Evolutionary conservation across 2,888 invertebrate genomes (phyloP).

Genomic region (Opisthograptis luteolata): DNA sequence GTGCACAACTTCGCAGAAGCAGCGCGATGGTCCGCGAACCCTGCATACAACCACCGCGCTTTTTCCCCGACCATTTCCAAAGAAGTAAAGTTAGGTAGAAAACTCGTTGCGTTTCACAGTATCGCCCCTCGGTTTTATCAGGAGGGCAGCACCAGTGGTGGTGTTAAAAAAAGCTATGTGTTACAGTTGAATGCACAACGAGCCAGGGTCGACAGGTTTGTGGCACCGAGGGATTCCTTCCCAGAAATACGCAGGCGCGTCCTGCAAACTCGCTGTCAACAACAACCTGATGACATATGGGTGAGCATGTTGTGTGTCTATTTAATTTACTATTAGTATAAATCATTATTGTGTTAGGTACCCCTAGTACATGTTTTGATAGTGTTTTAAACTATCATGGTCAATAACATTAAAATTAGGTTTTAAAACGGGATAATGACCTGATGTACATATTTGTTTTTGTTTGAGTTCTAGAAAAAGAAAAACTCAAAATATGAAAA

Average conservation of each 20-base stretch:
- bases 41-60: slow-evolving; percentile 18
- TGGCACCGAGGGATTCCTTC: slow-evolving; percentile 60
- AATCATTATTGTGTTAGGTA: no score
- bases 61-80: slow-evolving; percentile 43
- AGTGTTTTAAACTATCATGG: no score
- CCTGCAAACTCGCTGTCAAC: slow-evolving; percentile 40
- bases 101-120: slow-evolving; percentile 50
- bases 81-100: slow-evolving; percentile 47
- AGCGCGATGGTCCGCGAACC: slow-evolving; percentile 48
- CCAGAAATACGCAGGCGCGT: slow-evolving; percentile 55
- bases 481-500: no score
- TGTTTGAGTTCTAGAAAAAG: no score
- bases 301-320: slow-evolving; percentile 40
- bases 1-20: slow-evolving; percentile 50
- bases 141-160: slow-evolving; percentile 12
- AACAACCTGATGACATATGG: slow-evolving; percentile 54
- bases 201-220: slow-evolving; percentile 67
- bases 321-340: no score
- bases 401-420: no score
- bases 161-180: slow-evolving; percentile 41
- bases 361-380: no score
- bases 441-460: no score
- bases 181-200: slow-evolving; percentile 62
- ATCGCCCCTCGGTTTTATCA: slow-evolving; percentile 37
- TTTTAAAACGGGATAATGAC: no score